A percentile compares a stretch with the other conserved stretches of the same genome.
Evolutionary conservation across 2,113 vertebrate species (phyloP).

Genomic region (Oreotrochilus melanogaster): DNA sequence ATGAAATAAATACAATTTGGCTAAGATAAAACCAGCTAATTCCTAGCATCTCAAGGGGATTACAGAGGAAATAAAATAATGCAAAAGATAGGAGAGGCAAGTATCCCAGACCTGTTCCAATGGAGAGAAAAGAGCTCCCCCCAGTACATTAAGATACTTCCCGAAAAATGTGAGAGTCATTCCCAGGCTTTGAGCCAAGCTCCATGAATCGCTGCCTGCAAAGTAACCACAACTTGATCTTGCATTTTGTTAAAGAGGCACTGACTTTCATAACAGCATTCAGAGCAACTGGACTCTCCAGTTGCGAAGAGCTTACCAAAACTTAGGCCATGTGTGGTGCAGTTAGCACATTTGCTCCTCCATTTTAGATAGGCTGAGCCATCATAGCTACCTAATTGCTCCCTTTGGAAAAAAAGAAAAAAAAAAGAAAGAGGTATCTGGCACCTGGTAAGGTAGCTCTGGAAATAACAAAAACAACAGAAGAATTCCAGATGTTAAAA

Average conservation of each 20-base stretch:
- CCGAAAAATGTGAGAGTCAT: constrained; percentile 33
- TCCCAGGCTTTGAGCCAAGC: constrained; percentile 49
- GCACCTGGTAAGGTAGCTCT: not conserved
- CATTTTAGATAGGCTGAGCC: not conserved
- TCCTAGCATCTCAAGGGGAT: not conserved
- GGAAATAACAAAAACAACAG: not conserved
- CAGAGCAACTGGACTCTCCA: not conserved
- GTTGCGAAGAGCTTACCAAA: not conserved
- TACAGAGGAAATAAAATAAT: not conserved
- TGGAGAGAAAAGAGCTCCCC: not conserved
- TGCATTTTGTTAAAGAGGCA: constrained; percentile 1
- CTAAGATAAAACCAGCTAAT: not conserved
- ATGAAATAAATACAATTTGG: not conserved
- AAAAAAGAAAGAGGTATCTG: not conserved
- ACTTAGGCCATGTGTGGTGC: not conserved
- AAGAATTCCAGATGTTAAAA: constrained; percentile 40
- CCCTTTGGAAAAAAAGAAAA: not conserved
- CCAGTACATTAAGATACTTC: constrained; percentile 14
- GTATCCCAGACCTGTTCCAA: not conserved
- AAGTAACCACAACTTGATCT: not conserved
- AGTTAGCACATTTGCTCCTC: not conserved
- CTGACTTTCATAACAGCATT: constrained; percentile 1
- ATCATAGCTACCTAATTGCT: not conserved
- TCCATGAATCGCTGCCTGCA: constrained; percentile 11
- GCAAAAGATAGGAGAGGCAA: not conserved